These are phyloP conservation scores for Cantharis rustica DNA, from an alignment of 2,888 invertebrate genomes.

Conservation along the genomic window DNA sequence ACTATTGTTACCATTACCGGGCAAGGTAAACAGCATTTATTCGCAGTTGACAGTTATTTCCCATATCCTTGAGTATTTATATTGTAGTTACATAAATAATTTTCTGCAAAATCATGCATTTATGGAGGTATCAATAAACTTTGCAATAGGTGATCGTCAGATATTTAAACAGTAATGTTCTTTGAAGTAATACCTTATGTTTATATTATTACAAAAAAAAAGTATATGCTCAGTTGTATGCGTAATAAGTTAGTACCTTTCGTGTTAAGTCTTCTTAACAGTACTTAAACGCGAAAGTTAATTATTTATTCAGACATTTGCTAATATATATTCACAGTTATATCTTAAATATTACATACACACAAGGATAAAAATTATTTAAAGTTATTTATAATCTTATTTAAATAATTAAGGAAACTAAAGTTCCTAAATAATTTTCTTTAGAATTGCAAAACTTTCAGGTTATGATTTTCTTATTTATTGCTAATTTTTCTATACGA, in stretches of 20 bases:
- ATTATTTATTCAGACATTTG: constrained; percentile 23
- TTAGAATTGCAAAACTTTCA: not conserved
- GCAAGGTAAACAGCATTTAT: not conserved
- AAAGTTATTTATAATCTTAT: not conserved
- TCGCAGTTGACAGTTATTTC: not conserved
- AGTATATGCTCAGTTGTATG: not conserved
- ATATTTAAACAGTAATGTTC: not conserved
- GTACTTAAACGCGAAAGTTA: constrained; percentile 23
- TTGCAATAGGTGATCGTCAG: not conserved
- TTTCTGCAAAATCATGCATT: not conserved
- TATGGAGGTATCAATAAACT: not conserved
- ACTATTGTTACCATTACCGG: not conserved
- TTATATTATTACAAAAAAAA: not conserved
- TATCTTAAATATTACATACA: not conserved
- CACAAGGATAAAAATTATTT: not conserved
- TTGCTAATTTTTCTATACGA: not conserved
- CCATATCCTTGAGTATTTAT: not conserved
- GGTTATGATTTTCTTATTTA: not conserved
- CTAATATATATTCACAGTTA: constrained; percentile 26
- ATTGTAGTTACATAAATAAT: not conserved
- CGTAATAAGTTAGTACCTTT: constrained; percentile 15
- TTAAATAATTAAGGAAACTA: not conserved
- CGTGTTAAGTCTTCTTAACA: constrained; percentile 22
- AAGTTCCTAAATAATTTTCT: not conserved
- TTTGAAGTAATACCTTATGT: not conserved